A percentile compares a stretch with the other conserved stretches of the same genome.
Conservation (phyloP, 2,113 vertebrate genomes). For the Clinocottus analis region DNA sequence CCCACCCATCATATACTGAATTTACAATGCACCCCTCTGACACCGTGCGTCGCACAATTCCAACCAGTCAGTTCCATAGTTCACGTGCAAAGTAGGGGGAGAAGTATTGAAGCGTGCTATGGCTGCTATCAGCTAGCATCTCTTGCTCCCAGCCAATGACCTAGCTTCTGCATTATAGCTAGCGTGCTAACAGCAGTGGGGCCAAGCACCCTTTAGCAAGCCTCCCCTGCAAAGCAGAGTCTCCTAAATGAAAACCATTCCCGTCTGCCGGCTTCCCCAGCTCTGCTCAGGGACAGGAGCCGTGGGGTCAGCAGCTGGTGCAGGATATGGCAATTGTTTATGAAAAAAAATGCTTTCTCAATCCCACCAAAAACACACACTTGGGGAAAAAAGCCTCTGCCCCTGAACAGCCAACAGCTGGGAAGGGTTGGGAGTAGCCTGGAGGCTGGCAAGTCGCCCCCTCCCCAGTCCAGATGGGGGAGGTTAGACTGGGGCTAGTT, state of each 20-base stretch:
- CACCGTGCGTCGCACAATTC: too few relatives aligned
- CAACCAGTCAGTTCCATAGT: too few relatives aligned
- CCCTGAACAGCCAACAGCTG: conserved; percentile 96
- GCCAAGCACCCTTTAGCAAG: conserved; percentile 87
- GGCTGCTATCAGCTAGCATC: conserved; percentile 55
- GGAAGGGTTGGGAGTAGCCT: conserved; percentile 99
- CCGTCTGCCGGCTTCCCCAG: conserved; percentile 68
- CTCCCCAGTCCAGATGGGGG: conserved; percentile 93
- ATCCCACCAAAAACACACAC: conserved; percentile 91
- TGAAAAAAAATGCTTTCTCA: conserved; percentile 96
- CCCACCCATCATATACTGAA: not conserved
- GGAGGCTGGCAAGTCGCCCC: conserved; percentile 97
- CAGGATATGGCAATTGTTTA: conserved; percentile 99
- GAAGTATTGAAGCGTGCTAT: too few relatives aligned
- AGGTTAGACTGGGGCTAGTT: conserved; percentile 97
- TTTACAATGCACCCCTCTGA: too few relatives aligned
- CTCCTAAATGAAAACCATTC: conserved; percentile 95
- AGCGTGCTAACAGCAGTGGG: conserved; percentile 87
- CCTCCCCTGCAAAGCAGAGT: conserved; percentile 71
- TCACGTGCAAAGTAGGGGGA: too few relatives aligned
- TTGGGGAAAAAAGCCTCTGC: conserved; percentile 81
- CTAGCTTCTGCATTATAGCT: conserved; percentile 82
- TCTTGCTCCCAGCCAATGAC: conserved; percentile 78
- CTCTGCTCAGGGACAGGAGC: conserved; percentile 86
- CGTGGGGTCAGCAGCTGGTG: conserved; percentile 98